Percentiles rank a stretch among this genome's conserved stretches.
phyloP scores from a whole-genome alignment of 2,797 vertebrate species.

The Macrochelys suwanniensis region DNA sequence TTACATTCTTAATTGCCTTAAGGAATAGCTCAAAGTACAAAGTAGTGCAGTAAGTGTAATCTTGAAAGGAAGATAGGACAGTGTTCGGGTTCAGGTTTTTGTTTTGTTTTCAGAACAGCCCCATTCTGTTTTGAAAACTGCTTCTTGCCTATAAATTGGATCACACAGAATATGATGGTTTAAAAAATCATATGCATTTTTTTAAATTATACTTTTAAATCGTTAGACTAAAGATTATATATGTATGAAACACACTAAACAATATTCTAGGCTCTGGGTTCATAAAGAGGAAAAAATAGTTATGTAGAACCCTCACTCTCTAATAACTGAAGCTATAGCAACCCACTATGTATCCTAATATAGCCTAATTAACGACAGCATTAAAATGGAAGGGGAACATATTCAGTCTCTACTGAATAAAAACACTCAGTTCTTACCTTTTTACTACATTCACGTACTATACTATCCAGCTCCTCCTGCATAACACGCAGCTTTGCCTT shows the following conservation, averaged over 20 bases:
- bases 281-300: accelerated
- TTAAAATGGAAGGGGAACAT: background rate
- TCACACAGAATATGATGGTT: background rate
- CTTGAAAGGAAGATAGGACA: background rate
- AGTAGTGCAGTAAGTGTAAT: background rate
- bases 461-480: constrained; percentile 90
- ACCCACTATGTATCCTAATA: background rate
- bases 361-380: background rate
- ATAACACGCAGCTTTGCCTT: constrained; percentile 92
- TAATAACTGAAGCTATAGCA: background rate
- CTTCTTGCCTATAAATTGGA: background rate
- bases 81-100: no score
- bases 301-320: background rate
- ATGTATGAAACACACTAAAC: background rate
- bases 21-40: background rate
- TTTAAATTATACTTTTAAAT: background rate
- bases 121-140: background rate
- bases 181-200: background rate
- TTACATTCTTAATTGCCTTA: background rate
- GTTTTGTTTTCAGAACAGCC: background rate
- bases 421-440: constrained; percentile 83
- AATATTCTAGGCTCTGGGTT: background rate
- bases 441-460: constrained; percentile 87
- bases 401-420: accelerated
- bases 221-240: background rate